Percentiles rank a stretch among this genome's conserved stretches.
These are phyloP conservation scores for Schlechtendalia chinensis DNA, from an alignment of 1,140 invertebrate species.

Conservation along the genomic window DNA sequence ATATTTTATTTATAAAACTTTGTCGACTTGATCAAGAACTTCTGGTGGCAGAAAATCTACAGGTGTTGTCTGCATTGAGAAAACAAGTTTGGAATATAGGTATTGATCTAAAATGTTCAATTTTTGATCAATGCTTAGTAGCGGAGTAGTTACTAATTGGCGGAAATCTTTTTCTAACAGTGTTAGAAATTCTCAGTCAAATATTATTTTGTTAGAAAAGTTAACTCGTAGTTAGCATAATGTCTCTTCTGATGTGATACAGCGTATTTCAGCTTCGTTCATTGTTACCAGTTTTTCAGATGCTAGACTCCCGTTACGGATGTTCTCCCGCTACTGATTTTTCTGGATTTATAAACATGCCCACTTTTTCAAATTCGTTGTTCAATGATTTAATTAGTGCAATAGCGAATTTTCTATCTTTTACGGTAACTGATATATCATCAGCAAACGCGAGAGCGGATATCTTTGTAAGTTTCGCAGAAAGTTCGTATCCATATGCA, in stretches of 20 bases:
- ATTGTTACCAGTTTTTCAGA: background rate
- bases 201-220: constrained; percentile 11
- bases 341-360: background rate
- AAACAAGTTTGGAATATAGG: too few species aligned
- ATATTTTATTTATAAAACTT: too few species aligned
- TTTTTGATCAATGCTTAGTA: too few species aligned
- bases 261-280: background rate
- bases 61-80: too few species aligned
- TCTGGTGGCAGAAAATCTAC: too few species aligned
- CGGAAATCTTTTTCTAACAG: too few species aligned
- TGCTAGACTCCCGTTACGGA: background rate
- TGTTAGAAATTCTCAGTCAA: background rate
- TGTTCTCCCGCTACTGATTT: background rate
- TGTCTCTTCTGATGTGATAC: background rate
- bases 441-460: background rate
- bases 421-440: background rate
- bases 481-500: background rate
- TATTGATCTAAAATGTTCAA: too few species aligned
- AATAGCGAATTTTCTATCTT: background rate
- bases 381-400: constrained; percentile 2
- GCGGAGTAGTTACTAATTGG: too few species aligned
- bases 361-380: background rate
- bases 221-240: background rate
- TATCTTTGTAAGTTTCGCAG: background rate
- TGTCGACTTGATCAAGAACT: too few species aligned